Conservation (phyloP, 2,888 invertebrate genomes). For the Thereva unica region DNA sequence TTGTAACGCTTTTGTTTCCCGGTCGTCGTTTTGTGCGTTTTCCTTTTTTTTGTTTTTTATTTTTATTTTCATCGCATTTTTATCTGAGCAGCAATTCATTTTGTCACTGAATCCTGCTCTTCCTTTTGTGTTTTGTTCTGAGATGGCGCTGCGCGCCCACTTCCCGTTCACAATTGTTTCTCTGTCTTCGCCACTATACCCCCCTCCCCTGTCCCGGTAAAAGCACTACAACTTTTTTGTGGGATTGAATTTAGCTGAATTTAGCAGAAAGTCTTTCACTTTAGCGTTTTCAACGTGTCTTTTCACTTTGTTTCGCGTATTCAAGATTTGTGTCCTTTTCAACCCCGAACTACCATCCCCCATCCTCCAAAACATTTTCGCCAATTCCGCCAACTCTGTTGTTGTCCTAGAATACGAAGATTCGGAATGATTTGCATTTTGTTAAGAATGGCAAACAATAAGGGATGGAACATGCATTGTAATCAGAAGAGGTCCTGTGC, state of each 20-base stretch:
- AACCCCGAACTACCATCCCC: neutral
- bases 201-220: too few species aligned
- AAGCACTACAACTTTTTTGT: too few species aligned
- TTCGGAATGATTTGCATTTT: too few species aligned
- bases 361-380: neutral
- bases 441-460: too few species aligned
- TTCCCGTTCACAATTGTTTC: too few species aligned
- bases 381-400: too few species aligned
- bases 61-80: conserved; percentile 17
- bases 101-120: conserved; percentile 26
- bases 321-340: conserved; percentile 6
- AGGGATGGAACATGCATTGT: too few species aligned
- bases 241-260: too few species aligned
- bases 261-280: neutral
- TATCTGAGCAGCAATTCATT: conserved; percentile 26
- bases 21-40: neutral
- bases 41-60: neutral
- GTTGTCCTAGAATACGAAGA: too few species aligned
- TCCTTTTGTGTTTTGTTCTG: neutral
- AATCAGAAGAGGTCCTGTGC: too few species aligned
- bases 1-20: neutral
- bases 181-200: too few species aligned
- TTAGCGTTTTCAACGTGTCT: conserved; percentile 18
- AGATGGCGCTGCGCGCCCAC: neutral
- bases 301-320: conserved; percentile 21